These are phyloP conservation scores for Nephrocerus scutellatus DNA, from an alignment of 2,888 invertebrate genomes.

Conservation along the genomic window DNA sequence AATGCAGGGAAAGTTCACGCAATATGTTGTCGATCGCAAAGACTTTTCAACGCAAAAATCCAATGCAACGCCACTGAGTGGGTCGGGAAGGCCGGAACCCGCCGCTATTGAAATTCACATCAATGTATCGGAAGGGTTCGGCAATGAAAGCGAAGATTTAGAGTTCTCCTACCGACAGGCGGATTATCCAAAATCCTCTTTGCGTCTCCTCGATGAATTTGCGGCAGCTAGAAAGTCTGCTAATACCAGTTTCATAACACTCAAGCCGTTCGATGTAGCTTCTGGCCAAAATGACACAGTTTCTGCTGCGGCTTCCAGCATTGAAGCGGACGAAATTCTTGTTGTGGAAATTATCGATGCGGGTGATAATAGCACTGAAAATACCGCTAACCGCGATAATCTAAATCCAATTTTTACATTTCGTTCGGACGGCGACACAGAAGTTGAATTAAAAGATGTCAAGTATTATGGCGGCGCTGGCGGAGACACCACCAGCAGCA, in stretches of 20 bases:
- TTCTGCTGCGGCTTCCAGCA: slow-evolving; percentile 19
- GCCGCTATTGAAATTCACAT: slow-evolving; percentile 46
- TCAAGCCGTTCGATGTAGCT: slow-evolving; percentile 13
- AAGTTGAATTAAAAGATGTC: slow-evolving; percentile 24
- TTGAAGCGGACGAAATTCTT: slow-evolving; percentile 39
- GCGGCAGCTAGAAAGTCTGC: slow-evolving; percentile 10
- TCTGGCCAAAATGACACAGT: slow-evolving; percentile 16
- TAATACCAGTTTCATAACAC: slow-evolving; percentile 17
- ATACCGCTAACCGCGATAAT: slow-evolving; percentile 26
- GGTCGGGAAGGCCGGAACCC: slow-evolving; percentile 38
- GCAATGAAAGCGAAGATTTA: slow-evolving; percentile 41
- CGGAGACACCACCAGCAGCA: slow-evolving; percentile 5
- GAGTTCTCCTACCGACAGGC: slow-evolving; percentile 42
- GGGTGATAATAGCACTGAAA: slow-evolving; percentile 34
- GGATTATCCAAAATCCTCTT: slow-evolving; percentile 14
- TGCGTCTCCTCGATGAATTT: background rate
- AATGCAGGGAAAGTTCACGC: slow-evolving; percentile 39
- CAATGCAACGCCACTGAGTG: slow-evolving; percentile 17
- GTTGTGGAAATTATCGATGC: slow-evolving; percentile 43
- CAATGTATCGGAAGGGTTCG: slow-evolving; percentile 43
- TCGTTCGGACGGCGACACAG: slow-evolving; percentile 25
- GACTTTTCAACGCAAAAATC: slow-evolving; percentile 41
- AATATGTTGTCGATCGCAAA: slow-evolving; percentile 40
- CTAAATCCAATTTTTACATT: slow-evolving; percentile 34
- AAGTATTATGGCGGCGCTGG: no score